These are phyloP conservation scores for Polydrusus tereticollis DNA, from an alignment of 2,888 invertebrate species.

Conservation along the genomic window DNA sequence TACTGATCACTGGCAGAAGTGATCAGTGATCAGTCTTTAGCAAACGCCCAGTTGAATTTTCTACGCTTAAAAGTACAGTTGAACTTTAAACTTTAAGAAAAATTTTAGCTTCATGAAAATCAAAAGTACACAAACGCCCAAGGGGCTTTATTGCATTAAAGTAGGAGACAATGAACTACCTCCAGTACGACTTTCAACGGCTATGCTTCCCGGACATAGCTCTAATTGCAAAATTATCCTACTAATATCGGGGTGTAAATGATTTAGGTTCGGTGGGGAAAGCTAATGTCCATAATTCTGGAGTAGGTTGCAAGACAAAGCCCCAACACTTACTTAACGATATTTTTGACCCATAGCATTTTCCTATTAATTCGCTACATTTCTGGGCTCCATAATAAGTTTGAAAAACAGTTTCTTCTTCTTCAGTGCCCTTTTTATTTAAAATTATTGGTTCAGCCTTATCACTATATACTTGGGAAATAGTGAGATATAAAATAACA, in stretches of 20 bases:
- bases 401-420: conserved; percentile 91
- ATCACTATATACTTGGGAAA: conserved; percentile 84
- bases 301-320: conserved; percentile 91
- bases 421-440: conserved; percentile 83
- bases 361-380: conserved; percentile 88
- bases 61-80: no score
- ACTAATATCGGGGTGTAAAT: conserved; percentile 98
- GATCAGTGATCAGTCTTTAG: no score
- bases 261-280: conserved; percentile 98
- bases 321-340: conserved; percentile 83
- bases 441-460: conserved; percentile 80
- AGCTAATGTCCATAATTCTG: conserved; percentile 95
- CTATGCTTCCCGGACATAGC: conserved; percentile 87
- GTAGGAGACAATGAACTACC: conserved; percentile 97
- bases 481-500: conserved; percentile 90
- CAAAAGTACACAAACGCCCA: conserved; percentile 95
- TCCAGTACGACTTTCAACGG: conserved; percentile 96
- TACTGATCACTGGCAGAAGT: no score
- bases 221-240: conserved; percentile 92
- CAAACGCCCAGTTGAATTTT: no score
- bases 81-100: no score
- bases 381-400: conserved; percentile 93
- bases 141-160: conserved; percentile 87
- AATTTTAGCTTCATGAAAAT: conserved; percentile 97
- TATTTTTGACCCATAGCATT: conserved; percentile 85